These are phyloP conservation scores for Pterocles burchelli DNA, from an alignment of 2,113 vertebrate genomes.

Conservation along the genomic window DNA sequence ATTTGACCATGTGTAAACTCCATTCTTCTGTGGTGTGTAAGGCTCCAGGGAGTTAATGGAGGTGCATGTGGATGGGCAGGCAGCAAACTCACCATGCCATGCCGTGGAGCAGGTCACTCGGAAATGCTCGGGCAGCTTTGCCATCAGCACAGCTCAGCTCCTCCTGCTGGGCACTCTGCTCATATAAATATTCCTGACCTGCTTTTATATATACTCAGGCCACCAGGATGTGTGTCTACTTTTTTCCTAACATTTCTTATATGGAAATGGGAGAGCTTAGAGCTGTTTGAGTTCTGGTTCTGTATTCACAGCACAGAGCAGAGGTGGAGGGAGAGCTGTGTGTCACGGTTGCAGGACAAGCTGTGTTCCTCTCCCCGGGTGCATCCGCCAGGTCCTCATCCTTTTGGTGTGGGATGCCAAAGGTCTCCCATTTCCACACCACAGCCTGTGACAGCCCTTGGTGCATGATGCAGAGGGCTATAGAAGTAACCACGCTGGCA, in stretches of 20 bases:
- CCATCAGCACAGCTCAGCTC: neutral
- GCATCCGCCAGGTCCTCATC: neutral
- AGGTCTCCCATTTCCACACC: neutral
- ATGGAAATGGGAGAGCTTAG: neutral
- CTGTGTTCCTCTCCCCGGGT: neutral
- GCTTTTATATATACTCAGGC: neutral
- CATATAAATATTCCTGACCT: neutral
- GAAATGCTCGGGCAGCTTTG: neutral
- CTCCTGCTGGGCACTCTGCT: neutral
- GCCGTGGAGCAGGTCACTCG: neutral
- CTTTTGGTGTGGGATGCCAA: neutral
- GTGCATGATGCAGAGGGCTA: neutral
- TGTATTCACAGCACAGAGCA: neutral
- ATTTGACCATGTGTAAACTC: neutral
- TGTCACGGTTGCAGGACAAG: neutral
- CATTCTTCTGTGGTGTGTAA: neutral
- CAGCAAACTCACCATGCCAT: fast-evolving
- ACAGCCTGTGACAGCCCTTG: neutral
- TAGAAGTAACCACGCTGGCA: fast-evolving
- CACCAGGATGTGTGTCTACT: neutral
- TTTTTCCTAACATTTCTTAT: neutral
- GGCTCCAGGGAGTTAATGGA: neutral
- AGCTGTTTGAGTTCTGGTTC: neutral
- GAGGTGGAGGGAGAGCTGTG: neutral
- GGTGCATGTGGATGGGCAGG: neutral